phyloP scores from a whole-genome alignment of 2,113 vertebrate species.

The Lepus americanus region DNA sequence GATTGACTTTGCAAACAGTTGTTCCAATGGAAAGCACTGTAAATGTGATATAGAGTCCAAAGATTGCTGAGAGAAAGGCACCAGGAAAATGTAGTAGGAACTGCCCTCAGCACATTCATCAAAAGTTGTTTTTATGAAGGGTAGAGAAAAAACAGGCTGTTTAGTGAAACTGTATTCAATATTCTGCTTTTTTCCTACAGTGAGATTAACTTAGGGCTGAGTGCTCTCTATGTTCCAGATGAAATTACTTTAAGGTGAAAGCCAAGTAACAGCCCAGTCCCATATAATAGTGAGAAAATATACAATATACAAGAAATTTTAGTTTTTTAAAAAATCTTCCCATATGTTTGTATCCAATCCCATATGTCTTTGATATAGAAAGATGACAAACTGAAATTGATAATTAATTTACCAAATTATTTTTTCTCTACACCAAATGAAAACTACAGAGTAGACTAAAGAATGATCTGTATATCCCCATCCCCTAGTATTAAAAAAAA shows the following conservation, averaged over 20 bases:
- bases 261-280: slow-evolving; percentile 57
- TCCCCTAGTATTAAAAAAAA: neutral
- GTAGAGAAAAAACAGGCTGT: neutral
- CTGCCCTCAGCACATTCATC: neutral
- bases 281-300: slow-evolving; percentile 63
- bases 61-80: slow-evolving; percentile 35
- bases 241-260: slow-evolving; percentile 64
- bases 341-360: slow-evolving; percentile 71
- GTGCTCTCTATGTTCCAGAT: neutral
- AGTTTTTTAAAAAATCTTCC: slow-evolving; percentile 59
- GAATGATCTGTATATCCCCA: slow-evolving; percentile 45
- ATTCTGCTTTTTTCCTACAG: neutral
- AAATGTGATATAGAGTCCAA: slow-evolving; percentile 7
- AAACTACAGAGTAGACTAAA: slow-evolving; percentile 55
- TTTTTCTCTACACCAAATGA: slow-evolving; percentile 60
- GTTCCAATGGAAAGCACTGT: neutral
- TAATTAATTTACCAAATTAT: slow-evolving; percentile 66
- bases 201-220: slow-evolving; percentile 33
- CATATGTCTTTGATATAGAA: slow-evolving; percentile 74
- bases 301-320: slow-evolving; percentile 62
- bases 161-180: slow-evolving; percentile 6
- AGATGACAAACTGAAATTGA: slow-evolving; percentile 72
- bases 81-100: neutral
- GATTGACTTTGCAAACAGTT: slow-evolving; percentile 16
- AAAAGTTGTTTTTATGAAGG: slow-evolving; percentile 52